A percentile compares a stretch with the other conserved stretches of the same genome.
These are phyloP conservation scores for Himalopsyche kuldschensis DNA, from an alignment of 2,888 invertebrate species.

Conservation along the genomic window DNA sequence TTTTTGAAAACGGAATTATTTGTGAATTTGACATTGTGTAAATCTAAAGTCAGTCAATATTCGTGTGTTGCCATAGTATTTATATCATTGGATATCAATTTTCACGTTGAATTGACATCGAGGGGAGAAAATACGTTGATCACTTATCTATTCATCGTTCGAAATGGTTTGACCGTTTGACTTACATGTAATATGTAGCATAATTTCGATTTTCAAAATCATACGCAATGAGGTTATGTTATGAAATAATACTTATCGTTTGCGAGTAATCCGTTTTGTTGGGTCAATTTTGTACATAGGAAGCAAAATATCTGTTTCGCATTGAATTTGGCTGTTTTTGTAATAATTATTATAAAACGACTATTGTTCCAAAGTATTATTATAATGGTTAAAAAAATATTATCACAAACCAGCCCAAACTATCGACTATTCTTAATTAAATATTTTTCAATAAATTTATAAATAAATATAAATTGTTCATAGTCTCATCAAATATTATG, in stretches of 20 bases:
- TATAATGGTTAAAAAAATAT: background rate
- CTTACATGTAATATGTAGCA: background rate
- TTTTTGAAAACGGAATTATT: background rate
- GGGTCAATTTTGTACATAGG: constrained; percentile 1
- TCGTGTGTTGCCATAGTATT: background rate
- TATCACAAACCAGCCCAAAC: background rate
- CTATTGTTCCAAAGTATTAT: constrained; percentile 5
- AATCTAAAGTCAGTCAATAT: background rate
- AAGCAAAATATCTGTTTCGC: background rate
- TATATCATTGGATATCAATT: background rate
- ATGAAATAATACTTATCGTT: background rate
- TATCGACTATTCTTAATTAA: constrained; percentile 6
- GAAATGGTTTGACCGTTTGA: background rate
- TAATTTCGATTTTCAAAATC: background rate
- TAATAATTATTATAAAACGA: background rate
- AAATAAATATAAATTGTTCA: constrained; percentile 3
- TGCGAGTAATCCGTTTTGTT: background rate
- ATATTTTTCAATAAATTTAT: constrained; percentile 6
- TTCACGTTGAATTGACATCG: background rate
- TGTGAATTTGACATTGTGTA: background rate
- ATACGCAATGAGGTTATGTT: background rate
- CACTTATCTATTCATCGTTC: background rate
- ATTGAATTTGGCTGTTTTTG: constrained; percentile 1
- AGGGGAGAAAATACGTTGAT: background rate
- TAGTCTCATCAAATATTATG: background rate